These are phyloP conservation scores for Toxotes chatareus DNA, from an alignment of 2,113 vertebrate genomes.

Conservation along the genomic window DNA sequence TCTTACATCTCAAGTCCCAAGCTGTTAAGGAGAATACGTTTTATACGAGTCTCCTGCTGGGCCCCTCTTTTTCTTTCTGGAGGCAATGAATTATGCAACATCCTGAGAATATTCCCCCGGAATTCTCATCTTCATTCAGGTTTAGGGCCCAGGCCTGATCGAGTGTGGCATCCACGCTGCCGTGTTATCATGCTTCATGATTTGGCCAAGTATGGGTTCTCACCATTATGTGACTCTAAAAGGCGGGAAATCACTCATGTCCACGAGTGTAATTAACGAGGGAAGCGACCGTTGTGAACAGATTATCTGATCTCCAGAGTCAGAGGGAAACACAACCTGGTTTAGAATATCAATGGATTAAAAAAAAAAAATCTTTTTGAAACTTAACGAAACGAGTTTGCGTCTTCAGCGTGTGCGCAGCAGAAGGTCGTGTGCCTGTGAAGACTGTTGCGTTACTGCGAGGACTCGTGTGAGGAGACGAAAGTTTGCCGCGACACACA, in stretches of 20 bases:
- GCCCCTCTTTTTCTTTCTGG: slow-evolving; percentile 23
- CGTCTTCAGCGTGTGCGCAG: slow-evolving; percentile 16
- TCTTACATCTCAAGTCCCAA: slow-evolving; percentile 57
- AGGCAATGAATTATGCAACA: slow-evolving; percentile 63
- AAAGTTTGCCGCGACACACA: slow-evolving; percentile 73
- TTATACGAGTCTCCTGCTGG: slow-evolving; percentile 26
- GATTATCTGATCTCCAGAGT: slow-evolving; percentile 25
- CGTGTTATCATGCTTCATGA: background rate
- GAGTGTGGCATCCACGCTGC: slow-evolving; percentile 36
- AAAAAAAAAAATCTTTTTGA: background rate
- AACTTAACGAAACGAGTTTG: background rate
- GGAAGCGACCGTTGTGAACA: background rate
- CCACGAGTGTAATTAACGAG: slow-evolving; percentile 8
- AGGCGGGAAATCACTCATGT: background rate
- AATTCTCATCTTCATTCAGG: slow-evolving; percentile 56
- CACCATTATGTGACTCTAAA: background rate
- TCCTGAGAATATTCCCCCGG: slow-evolving; percentile 46
- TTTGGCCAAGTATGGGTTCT: background rate
- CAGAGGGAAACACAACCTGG: background rate
- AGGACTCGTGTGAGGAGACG: slow-evolving; percentile 63
- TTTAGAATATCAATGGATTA: background rate
- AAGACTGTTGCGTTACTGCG: slow-evolving; percentile 58
- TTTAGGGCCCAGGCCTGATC: slow-evolving; percentile 51
- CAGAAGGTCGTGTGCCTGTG: slow-evolving; percentile 67
- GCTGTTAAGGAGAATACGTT: slow-evolving; percentile 56